A percentile compares a stretch with the other conserved stretches of the same genome.
These are phyloP conservation scores for Cosmorhoe ocellata DNA, from an alignment of 2,888 invertebrate species.

Conservation along the genomic window DNA sequence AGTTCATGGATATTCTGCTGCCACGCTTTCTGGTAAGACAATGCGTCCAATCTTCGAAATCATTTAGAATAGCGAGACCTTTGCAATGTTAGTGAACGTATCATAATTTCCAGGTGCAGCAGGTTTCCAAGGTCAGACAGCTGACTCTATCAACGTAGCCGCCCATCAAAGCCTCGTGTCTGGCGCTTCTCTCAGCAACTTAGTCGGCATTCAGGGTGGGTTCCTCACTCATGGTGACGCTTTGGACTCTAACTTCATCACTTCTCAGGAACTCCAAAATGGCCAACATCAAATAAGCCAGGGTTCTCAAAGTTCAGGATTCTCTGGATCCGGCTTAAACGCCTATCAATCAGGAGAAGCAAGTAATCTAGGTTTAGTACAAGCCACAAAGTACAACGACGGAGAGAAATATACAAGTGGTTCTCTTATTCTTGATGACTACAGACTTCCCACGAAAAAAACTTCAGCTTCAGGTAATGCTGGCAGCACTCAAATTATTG, in stretches of 20 bases:
- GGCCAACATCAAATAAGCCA: slow-evolving; percentile 43
- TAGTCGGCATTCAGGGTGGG: slow-evolving; percentile 72
- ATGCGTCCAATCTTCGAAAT: not conserved
- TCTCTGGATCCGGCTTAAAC: slow-evolving; percentile 27
- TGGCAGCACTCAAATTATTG: slow-evolving; percentile 32
- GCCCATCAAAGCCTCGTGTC: slow-evolving; percentile 74
- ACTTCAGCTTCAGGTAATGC: slow-evolving; percentile 35
- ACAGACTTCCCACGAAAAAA: slow-evolving; percentile 59
- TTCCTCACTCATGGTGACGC: slow-evolving; percentile 59
- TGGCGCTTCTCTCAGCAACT: slow-evolving; percentile 69
- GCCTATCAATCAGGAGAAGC: slow-evolving; percentile 44
- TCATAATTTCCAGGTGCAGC: slow-evolving; percentile 57
- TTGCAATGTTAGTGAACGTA: not conserved
- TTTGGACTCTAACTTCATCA: slow-evolving; percentile 66
- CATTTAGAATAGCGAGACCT: not conserved
- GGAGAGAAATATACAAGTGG: slow-evolving; percentile 65
- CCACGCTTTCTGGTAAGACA: slow-evolving; percentile 63
- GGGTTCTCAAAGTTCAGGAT: slow-evolving; percentile 29
- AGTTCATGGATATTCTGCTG: slow-evolving; percentile 70
- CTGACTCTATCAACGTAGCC: slow-evolving; percentile 73
- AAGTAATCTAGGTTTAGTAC: slow-evolving; percentile 57
- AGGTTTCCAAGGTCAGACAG: slow-evolving; percentile 74
- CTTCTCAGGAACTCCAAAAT: slow-evolving; percentile 63
- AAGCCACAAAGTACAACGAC: slow-evolving; percentile 57
- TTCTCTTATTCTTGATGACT: slow-evolving; percentile 71